A percentile compares a stretch with the other conserved stretches of the same genome.
phyloP scores from a whole-genome alignment of 2,113 vertebrate species.

The Syngnathus floridae region DNA sequence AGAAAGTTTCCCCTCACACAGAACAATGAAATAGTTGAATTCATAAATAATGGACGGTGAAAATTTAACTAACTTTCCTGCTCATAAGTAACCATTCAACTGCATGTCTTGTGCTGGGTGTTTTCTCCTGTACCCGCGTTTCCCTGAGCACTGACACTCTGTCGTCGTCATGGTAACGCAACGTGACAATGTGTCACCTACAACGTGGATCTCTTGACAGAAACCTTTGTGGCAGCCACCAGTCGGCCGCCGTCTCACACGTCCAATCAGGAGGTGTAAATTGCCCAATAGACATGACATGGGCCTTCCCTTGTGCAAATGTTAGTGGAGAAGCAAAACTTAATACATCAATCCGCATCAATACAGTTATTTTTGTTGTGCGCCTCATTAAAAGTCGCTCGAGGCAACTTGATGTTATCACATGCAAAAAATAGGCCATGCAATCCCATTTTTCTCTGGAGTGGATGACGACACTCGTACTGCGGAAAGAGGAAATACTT shows the following conservation, averaged over 20 bases:
- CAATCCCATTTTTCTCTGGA: conserved; percentile 9
- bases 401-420: conserved; percentile 51
- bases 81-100: background rate
- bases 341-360: conserved; percentile 42
- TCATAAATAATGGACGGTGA: background rate
- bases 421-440: conserved; percentile 60
- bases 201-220: conserved; percentile 14
- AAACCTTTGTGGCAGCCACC: conserved; percentile 23
- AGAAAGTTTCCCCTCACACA: too few species aligned
- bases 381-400: conserved; percentile 60
- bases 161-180: background rate
- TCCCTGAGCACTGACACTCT: conserved; percentile 28
- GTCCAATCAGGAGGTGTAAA: conserved; percentile 40
- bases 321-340: background rate
- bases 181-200: conserved; percentile 18
- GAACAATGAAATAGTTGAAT: too few species aligned
- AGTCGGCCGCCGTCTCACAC: conserved; percentile 24
- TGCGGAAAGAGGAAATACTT: conserved; percentile 21
- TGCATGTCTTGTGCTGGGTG: background rate
- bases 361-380: conserved; percentile 51
- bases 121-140: conserved; percentile 4
- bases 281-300: conserved; percentile 10
- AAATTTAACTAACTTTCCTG: background rate
- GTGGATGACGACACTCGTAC: conserved; percentile 11
- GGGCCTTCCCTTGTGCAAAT: conserved; percentile 19